phyloP scores from a whole-genome alignment of 1,140 invertebrate species.

The Teleogryllus occipitalis region DNA sequence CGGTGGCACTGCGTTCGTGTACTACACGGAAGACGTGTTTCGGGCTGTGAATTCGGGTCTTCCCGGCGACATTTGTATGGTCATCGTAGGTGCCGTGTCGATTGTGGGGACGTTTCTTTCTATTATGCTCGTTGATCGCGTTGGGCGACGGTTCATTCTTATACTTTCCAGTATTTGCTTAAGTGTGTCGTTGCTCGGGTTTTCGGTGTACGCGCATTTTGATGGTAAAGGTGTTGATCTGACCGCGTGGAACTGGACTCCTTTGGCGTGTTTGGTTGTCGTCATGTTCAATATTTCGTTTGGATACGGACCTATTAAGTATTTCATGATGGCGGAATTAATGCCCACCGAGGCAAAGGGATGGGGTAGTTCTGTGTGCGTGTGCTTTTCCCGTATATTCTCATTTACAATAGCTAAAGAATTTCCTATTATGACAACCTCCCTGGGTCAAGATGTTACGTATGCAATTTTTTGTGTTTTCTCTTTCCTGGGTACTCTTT shows the following conservation, averaged over 20 bases:
- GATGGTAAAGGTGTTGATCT: slow-evolving; percentile 29
- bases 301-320: slow-evolving; percentile 65
- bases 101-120: slow-evolving; percentile 30
- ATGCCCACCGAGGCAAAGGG: slow-evolving; percentile 55
- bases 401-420: slow-evolving; percentile 48
- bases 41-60: slow-evolving; percentile 32
- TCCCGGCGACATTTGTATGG: slow-evolving; percentile 30
- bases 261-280: slow-evolving; percentile 38
- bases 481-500: slow-evolving; percentile 34
- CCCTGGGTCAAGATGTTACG: slow-evolving; percentile 28
- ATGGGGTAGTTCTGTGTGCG: slow-evolving; percentile 42
- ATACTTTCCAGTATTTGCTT: slow-evolving; percentile 27
- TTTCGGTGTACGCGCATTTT: slow-evolving; percentile 31
- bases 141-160: slow-evolving; percentile 30
- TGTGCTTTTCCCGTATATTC: slow-evolving; percentile 42
- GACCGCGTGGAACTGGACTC: slow-evolving; percentile 30
- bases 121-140: slow-evolving; percentile 34
- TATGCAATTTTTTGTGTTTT: slow-evolving; percentile 30
- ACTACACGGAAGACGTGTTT: slow-evolving; percentile 42
- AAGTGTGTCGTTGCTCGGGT: slow-evolving; percentile 21
- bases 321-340: slow-evolving; percentile 58
- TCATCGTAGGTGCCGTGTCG: slow-evolving; percentile 36
- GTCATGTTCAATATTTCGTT: slow-evolving; percentile 47
- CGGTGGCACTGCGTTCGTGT: slow-evolving; percentile 41
- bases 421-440: slow-evolving; percentile 53